A percentile compares a stretch with the other conserved stretches of the same genome.
These are phyloP conservation scores for Tauraco hartlaubi DNA, from an alignment of 2,797 vertebrate species.

Conservation along the genomic window DNA sequence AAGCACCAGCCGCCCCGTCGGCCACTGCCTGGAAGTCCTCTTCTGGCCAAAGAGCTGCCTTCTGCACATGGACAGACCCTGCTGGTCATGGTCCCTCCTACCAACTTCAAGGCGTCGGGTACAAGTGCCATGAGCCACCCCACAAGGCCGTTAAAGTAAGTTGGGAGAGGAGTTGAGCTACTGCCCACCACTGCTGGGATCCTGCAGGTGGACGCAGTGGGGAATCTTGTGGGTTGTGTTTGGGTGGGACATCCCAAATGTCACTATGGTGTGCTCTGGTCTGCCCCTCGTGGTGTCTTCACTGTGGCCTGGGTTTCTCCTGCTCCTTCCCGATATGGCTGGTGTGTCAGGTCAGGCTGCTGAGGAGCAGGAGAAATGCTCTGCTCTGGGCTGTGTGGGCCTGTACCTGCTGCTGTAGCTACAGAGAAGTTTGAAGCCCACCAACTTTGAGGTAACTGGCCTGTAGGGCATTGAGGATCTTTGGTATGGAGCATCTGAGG, in stretches of 20 bases:
- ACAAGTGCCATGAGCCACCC: slow-evolving; percentile 74
- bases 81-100: slow-evolving; percentile 88
- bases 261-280: background rate
- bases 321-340: accelerated
- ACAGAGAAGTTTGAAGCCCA: background rate
- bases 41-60: slow-evolving; percentile 73
- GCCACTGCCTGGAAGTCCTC: slow-evolving; percentile 86
- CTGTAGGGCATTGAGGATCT: background rate
- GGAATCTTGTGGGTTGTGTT: background rate
- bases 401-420: background rate
- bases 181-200: background rate
- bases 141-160: slow-evolving; percentile 82
- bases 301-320: background rate
- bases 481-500: background rate
- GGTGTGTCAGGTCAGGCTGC: background rate
- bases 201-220: background rate
- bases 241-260: background rate
- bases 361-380: background rate
- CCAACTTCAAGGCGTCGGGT: slow-evolving; percentile 72
- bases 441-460: background rate
- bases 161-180: background rate
- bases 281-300: background rate
- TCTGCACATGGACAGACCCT: slow-evolving; percentile 70
- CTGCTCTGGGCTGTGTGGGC: background rate
- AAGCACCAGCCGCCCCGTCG: slow-evolving; percentile 83